Evolutionary conservation across 2,113 vertebrate species (phyloP).

Genomic region (Cryptotis parvus): DNA sequence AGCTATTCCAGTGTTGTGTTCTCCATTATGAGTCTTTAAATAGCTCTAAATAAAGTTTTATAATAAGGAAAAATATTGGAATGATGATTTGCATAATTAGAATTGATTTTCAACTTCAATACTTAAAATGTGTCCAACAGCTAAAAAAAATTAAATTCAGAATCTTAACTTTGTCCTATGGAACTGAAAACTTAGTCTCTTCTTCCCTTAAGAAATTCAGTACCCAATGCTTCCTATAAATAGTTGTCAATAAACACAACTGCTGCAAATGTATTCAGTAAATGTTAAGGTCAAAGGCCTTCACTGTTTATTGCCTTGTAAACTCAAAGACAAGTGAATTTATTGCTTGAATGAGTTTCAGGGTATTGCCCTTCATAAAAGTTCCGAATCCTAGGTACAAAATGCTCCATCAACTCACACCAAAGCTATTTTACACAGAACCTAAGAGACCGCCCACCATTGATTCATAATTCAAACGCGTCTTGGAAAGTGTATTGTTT

Average conservation of each 20-base stretch:
- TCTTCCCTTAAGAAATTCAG: conserved; percentile 82
- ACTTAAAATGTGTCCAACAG: not conserved
- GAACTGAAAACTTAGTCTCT: conserved; percentile 73
- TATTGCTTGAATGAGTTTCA: conserved; percentile 90
- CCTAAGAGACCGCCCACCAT: conserved; percentile 63
- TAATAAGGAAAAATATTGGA: conserved; percentile 45
- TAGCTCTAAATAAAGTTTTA: not conserved
- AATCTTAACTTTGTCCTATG: conserved; percentile 42
- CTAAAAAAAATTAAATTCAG: conserved; percentile 61
- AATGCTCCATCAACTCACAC: conserved; percentile 82
- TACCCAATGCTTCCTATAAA: conserved; percentile 89
- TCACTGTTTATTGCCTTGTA: conserved; percentile 92
- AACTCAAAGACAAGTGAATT: conserved; percentile 93
- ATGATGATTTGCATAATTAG: not conserved
- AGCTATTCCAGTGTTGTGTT: not conserved
- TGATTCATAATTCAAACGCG: conserved; percentile 74
- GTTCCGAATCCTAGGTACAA: conserved; percentile 85
- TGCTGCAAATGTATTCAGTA: conserved; percentile 91
- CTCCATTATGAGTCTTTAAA: conserved; percentile 6
- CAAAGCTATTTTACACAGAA: conserved; percentile 73
- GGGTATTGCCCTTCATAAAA: conserved; percentile 90
- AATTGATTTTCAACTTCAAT: conserved; percentile 39
- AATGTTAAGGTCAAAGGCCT: conserved; percentile 91
- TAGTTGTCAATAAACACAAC: conserved; percentile 92
- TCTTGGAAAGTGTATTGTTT: conserved; percentile 65